phyloP scores from a whole-genome alignment of 1,140 invertebrate species.

The Saxidomus purpurata region DNA sequence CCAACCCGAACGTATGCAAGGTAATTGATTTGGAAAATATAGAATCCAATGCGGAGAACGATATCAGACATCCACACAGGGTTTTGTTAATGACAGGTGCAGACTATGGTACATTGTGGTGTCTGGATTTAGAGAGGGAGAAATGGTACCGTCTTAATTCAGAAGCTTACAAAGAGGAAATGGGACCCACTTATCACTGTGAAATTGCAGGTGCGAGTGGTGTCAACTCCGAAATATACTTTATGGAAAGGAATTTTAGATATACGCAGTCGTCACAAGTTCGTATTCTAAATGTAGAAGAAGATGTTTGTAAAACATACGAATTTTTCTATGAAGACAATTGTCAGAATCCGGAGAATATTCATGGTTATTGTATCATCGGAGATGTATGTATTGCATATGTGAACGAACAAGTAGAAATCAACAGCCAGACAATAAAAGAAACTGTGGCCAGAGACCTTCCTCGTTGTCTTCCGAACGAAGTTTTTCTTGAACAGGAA shows the following conservation, averaged over 20 bases:
- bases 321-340: background rate
- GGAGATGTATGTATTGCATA: background rate
- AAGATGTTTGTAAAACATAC: background rate
- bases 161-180: background rate
- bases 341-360: background rate
- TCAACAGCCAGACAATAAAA: background rate
- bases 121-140: constrained; percentile 9
- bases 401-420: background rate
- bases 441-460: too few relatives aligned
- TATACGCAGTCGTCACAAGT: background rate
- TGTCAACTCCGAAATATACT: background rate
- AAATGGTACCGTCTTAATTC: background rate
- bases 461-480: background rate
- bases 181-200: background rate
- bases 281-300: background rate
- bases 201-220: background rate
- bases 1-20: background rate
- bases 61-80: background rate
- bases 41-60: background rate
- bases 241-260: background rate
- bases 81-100: background rate
- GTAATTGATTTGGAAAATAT: background rate
- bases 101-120: background rate
- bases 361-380: background rate
- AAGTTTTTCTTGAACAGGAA: too few relatives aligned